Evolutionary conservation across 2,797 vertebrate species (phyloP), one percentile per base, ranked within the genome.

Genomic region (Hirundo rustica): DNA sequence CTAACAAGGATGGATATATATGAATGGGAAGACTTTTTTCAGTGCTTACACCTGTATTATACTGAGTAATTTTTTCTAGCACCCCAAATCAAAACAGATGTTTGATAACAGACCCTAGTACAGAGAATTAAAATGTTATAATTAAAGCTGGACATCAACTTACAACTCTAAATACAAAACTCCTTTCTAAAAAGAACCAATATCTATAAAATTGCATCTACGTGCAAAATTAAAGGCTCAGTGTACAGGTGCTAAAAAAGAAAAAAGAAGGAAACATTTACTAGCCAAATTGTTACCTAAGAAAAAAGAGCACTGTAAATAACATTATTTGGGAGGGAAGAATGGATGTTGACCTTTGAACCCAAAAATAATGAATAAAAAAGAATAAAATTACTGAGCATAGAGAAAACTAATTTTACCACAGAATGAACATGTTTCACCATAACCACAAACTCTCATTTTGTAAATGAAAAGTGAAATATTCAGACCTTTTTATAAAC

Each of bases 231-330:
- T 5, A 83, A 79, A 79, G 26, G 11, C 7, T 78, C 12, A 20
- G 6, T 11, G 21, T n/a, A n/a, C 0, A 29, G 10, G 0, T 65
- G 13, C 25, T 27, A 38, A 40, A 30, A 42, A 51, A 44, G 5
- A 50, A 50, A 19, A 61, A 27, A 25, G 17, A 8, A 47, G 7
- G 16, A 73, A 67, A 42, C 1, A 16, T n/a, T 47, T 62, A 48
- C 25, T 51, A 73, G 26, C 17, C 12, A 57, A 42, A 71, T 1
- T 74, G 13, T 40, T 76, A 73, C 15, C 4, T 51, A 34, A 20
- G 20, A 40, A 81, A n/a, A n/a, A 67, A 75, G 27, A 68, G 11
- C 11, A 36, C 3, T 42, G 32, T 40, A 62, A 78, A 45, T 11
- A 75, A 16, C 25, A 71, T 38, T 45, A n/a, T 32, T 45, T 84